phyloP scores from a whole-genome alignment of 2,888 invertebrate genomes.

The Hyposoter didymator region DNA sequence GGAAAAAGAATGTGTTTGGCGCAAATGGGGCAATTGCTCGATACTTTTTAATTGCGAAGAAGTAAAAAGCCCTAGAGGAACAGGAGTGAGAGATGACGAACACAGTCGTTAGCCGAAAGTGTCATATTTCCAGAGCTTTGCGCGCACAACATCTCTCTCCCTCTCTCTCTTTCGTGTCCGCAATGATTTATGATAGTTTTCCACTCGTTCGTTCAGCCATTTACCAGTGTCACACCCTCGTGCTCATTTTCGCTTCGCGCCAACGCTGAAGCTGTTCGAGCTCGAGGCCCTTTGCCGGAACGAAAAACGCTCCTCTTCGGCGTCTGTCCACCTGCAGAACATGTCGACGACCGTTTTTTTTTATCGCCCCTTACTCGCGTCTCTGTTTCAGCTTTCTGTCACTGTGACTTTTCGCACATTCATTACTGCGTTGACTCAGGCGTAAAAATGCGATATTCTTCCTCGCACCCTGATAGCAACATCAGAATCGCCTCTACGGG shows the following conservation, averaged over 20 bases:
- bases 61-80: constrained; percentile 34
- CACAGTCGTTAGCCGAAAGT: constrained; percentile 45
- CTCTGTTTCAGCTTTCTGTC: constrained; percentile 9
- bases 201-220: constrained; percentile 61
- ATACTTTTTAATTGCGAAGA: constrained; percentile 63
- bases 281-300: constrained; percentile 40
- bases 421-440: not conserved
- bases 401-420: not conserved
- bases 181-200: constrained; percentile 63
- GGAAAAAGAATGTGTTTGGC: constrained; percentile 1
- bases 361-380: not conserved
- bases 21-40: constrained; percentile 22
- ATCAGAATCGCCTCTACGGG: not conserved
- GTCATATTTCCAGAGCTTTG: constrained; percentile 58
- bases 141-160: constrained; percentile 34
- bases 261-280: constrained; percentile 13
- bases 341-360: constrained; percentile 14
- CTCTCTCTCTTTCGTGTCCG: constrained; percentile 20
- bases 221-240: constrained; percentile 62
- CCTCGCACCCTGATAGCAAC: not conserved
- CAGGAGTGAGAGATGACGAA: constrained; percentile 28
- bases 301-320: constrained; percentile 41
- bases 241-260: constrained; percentile 29
- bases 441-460: constrained; percentile 3
- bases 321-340: constrained; percentile 30